Evolutionary conservation across 2,797 vertebrate species (phyloP).

Genomic region (Smutsia gigantea): DNA sequence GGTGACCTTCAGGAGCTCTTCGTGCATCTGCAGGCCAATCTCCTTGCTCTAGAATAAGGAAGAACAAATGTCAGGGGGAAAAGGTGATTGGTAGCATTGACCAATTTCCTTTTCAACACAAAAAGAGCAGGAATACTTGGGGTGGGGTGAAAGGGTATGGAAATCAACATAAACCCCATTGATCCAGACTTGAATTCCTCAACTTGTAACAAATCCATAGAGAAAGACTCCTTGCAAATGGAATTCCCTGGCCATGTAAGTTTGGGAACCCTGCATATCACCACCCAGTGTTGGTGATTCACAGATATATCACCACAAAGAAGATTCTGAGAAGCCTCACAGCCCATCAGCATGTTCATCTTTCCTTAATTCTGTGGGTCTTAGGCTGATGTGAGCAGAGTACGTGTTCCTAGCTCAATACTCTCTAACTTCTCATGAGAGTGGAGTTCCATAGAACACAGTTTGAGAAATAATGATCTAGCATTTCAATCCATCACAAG

Average conservation of each 20-base stretch:
- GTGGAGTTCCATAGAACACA: neutral
- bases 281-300: neutral
- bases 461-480: neutral
- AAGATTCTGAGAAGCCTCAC: neutral
- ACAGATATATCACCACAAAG: neutral
- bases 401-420: neutral
- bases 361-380: neutral
- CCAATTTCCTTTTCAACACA: neutral
- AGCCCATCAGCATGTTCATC: neutral
- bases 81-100: neutral
- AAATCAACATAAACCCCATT: neutral
- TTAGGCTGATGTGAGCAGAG: neutral
- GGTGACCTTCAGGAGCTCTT: slow-evolving; percentile 98
- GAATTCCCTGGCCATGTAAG: neutral
- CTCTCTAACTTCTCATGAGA: neutral
- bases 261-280: neutral
- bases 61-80: slow-evolving; percentile 39
- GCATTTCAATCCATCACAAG: neutral
- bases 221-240: neutral
- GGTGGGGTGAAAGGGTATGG: neutral
- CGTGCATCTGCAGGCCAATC: slow-evolving; percentile 99
- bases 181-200: neutral
- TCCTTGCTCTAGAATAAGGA: slow-evolving; percentile 96
- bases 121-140: neutral
- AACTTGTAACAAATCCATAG: neutral